Conservation (phyloP, 2,113 vertebrate genomes). For the Monarcha castaneiventris region DNA sequence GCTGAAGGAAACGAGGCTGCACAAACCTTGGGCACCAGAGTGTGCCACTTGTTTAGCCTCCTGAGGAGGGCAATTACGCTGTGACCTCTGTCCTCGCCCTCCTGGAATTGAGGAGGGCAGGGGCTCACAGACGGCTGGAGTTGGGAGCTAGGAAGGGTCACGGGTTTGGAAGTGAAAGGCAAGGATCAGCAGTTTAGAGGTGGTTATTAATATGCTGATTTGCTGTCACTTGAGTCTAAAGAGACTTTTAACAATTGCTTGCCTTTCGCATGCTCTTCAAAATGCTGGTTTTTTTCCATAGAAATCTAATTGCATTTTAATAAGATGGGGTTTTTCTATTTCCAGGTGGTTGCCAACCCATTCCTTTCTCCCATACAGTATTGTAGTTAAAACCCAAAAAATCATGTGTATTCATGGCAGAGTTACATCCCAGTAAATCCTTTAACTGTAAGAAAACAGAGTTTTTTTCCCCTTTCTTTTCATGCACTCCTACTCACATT, state of each 20-base stretch:
- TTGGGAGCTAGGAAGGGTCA: not conserved
- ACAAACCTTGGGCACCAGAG: not conserved
- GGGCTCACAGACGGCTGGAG: not conserved
- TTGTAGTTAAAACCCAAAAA: not conserved
- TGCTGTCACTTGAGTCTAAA: constrained; percentile 38
- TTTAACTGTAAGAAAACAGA: constrained; percentile 5
- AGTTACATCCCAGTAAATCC: not conserved
- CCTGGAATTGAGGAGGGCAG: not conserved
- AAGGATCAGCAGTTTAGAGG: constrained; percentile 19
- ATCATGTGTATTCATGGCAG: not conserved
- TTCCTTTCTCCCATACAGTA: not conserved
- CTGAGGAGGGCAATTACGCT: not conserved
- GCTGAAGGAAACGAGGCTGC: not conserved
- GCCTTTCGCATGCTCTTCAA: constrained; percentile 17
- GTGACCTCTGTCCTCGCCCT: not conserved
- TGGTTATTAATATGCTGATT: constrained; percentile 54
- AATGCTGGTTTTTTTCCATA: constrained; percentile 6
- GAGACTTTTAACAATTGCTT: constrained; percentile 21
- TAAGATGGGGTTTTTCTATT: not conserved
- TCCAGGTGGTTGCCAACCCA: not conserved
- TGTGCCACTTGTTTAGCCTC: not conserved
- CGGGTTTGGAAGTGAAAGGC: not conserved
- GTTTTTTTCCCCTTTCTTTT: constrained; percentile 20
- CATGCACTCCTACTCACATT: not conserved
- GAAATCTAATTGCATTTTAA: constrained; percentile 29